Conservation (phyloP, 2,888 invertebrate species). For the Apamea sordens region DNA sequence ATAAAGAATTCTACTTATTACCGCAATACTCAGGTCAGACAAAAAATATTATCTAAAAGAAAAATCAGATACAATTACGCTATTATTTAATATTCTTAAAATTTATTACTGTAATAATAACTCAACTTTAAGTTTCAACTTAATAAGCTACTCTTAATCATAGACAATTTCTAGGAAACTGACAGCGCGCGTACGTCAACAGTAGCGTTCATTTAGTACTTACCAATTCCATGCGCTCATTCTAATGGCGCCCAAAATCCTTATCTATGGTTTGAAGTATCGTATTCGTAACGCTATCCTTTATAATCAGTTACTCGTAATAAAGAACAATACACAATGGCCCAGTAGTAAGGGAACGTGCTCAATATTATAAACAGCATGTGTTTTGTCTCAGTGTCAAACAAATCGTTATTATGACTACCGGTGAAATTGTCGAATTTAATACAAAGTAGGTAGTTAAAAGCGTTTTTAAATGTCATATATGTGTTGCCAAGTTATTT, state of each 20-base stretch:
- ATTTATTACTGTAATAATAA: neutral
- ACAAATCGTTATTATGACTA: slow-evolving; percentile 73
- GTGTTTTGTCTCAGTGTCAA: slow-evolving; percentile 77
- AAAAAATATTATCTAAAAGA: neutral
- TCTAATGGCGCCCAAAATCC: slow-evolving; percentile 57
- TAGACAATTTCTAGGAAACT: slow-evolving; percentile 50
- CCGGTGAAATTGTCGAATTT: slow-evolving; percentile 58
- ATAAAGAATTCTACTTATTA: neutral
- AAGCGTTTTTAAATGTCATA: neutral
- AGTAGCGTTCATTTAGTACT: slow-evolving; percentile 31
- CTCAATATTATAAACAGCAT: slow-evolving; percentile 71
- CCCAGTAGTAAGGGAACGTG: slow-evolving; percentile 68
- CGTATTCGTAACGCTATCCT: slow-evolving; percentile 63
- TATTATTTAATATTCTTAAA: neutral
- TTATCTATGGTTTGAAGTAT: slow-evolving; percentile 58
- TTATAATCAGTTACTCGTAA: slow-evolving; percentile 37
- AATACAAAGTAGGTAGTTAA: slow-evolving; percentile 29
- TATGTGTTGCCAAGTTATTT: neutral
- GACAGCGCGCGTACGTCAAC: slow-evolving; percentile 26
- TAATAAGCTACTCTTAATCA: slow-evolving; percentile 3
- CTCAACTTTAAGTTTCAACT: neutral
- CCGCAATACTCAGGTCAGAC: neutral
- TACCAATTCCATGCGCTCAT: slow-evolving; percentile 2
- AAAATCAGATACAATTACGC: neutral
- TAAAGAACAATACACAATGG: slow-evolving; percentile 76